A percentile compares a stretch with the other conserved stretches of the same genome.
Conservation (phyloP, 2,113 vertebrate genomes). For the Cricetomys ansorgei region DNA sequence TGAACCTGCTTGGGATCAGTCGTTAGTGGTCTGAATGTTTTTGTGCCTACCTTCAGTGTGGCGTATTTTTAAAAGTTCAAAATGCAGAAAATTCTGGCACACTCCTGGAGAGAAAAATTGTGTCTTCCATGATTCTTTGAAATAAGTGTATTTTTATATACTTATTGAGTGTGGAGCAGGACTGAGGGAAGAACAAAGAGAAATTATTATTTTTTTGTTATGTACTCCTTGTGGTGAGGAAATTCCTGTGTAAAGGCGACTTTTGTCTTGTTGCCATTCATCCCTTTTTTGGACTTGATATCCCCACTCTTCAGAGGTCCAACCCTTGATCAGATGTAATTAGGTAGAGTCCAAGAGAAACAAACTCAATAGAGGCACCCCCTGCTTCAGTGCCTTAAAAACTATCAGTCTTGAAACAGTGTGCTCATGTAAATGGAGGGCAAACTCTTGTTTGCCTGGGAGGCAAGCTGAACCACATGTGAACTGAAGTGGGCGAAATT, state of each 20-base stretch:
- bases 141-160: slow-evolving; percentile 37
- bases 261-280: neutral
- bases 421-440: neutral
- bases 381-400: neutral
- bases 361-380: neutral
- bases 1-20: slow-evolving; percentile 79
- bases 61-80: slow-evolving; percentile 71
- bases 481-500: neutral
- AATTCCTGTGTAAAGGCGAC: neutral
- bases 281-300: neutral
- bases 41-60: slow-evolving; percentile 78
- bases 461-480: neutral
- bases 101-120: neutral
- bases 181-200: neutral
- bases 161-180: neutral
- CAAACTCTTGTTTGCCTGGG: neutral
- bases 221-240: neutral
- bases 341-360: neutral
- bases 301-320: neutral
- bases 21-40: slow-evolving; percentile 87
- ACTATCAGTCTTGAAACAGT: slow-evolving; percentile 19
- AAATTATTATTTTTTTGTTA: neutral
- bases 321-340: slow-evolving; percentile 2
- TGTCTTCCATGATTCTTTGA: neutral
- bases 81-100: slow-evolving; percentile 7